Evolutionary conservation across 2,888 invertebrate species (phyloP), one percentile per base, ranked within the genome.

Genomic region (Drosophila stalkeri): DNA sequence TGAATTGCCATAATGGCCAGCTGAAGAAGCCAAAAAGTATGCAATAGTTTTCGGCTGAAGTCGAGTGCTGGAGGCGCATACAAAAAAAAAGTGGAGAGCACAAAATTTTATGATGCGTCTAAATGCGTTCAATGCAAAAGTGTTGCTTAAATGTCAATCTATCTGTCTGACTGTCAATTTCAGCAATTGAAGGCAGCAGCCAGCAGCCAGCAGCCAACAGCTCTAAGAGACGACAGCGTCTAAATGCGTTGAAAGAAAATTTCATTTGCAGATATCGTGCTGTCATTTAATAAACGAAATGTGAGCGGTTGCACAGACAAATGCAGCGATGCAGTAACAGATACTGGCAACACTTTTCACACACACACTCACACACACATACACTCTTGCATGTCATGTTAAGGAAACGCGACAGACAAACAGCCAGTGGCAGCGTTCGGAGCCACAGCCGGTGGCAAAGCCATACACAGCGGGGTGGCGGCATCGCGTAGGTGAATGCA

Each of bases 191-290:
- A 81, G 64, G 64, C 84, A 78, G 78, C 79, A 46, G 54, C 56
- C 14, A 35, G 35, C 9, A n/a, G 55, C 44, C 54, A 33, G n/a
- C 61, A 59, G 27, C 37, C 64, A 56, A 39, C 47, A n/a, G 33
- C 47, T 20, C 20, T 16, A 51, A 43, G 49, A 55, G 55, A 64
- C 63, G 85, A 67, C 81, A 80, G 74, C 49, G 85, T 85, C 85
- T 89, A 85, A 85, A 85, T 89, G 85, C 80, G 90, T 86, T 86
- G 81, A 89, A 86, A 76, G 85, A 90, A 85, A 90, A 92, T 92
- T 92, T 92, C 91, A 92, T 92, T 91, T 90, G 92, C 89, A 92
- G 92, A 91, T 92, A 92, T 92, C 91, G 86, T 91, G 89, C 92
- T 91, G 92, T 90, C 92, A 92, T 91, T 91, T 91, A 91, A 91